Evolutionary conservation across 2,797 vertebrate species (phyloP).

Genomic region (Scleropages formosus): DNA sequence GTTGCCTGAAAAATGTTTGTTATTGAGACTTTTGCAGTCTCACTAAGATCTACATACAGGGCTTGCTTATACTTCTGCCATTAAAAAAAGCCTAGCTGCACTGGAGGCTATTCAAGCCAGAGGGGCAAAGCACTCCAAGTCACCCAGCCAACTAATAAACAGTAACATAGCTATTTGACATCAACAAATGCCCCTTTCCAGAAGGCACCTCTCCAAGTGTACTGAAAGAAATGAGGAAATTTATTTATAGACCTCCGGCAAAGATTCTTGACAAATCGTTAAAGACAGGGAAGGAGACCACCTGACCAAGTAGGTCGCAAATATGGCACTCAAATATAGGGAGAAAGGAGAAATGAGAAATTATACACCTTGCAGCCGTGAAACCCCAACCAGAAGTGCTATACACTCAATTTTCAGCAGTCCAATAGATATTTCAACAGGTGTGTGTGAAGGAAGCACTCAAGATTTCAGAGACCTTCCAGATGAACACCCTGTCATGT

Average conservation of each 20-base stretch:
- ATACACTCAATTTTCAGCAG: neutral
- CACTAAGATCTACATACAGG: conserved; percentile 20
- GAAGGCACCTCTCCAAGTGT: conserved; percentile 20
- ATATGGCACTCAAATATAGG: conserved; percentile 31
- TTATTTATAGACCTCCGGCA: conserved; percentile 58
- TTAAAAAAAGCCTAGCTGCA: conserved; percentile 24
- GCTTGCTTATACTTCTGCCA: conserved; percentile 6
- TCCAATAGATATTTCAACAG: no score
- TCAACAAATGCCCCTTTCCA: conserved; percentile 30
- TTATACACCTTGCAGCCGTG: neutral
- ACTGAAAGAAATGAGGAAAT: conserved; percentile 23
- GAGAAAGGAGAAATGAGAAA: conserved; percentile 21
- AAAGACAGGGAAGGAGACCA: conserved; percentile 48
- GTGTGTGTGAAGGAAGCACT: no score
- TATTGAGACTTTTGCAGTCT: neutral
- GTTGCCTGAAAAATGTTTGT: neutral
- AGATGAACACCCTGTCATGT: no score
- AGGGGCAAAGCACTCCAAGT: conserved; percentile 27
- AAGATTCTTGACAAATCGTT: conserved; percentile 58
- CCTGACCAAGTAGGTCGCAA: conserved; percentile 47
- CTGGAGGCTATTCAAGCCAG: conserved; percentile 28
- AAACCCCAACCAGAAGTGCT: neutral
- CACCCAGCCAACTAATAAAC: conserved; percentile 32
- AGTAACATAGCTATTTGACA: conserved; percentile 36
- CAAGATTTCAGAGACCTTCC: no score